Base-by-base conservation (phyloP, 2,797 vertebrate genomes). In the Novumbra hubbsi region DNA sequence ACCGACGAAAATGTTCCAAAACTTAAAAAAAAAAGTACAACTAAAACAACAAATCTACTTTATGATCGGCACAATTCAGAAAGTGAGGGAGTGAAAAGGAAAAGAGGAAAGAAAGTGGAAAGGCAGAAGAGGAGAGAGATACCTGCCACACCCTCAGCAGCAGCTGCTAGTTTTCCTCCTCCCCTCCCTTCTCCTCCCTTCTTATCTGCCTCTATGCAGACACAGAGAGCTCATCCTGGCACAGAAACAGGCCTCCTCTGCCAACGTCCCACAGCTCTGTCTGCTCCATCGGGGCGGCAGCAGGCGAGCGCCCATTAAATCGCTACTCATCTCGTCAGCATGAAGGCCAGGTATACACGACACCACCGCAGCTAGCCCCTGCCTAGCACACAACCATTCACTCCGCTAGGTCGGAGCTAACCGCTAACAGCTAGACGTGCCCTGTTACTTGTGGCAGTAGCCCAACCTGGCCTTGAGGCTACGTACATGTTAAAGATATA, bases 241-340 rank as follows among this genome's bases (percentile, higher is more conserved):
- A 85, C 73, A 12, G 65, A 14, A 81, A 52, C 21, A 9, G 24
- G 74, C 2, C 12, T 62, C 34, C 27, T 52, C 76, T 81, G 80
- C 87, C 83, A 83, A 76, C 71, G 60, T 49, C 86, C 78, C 74
- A 83, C 72, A 69, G 85, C 68, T 72, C 81, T 71, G 82, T 88
- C 87, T 91, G 86, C 78, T 87, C 78, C 81, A 75, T 79, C 77
- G 64, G 74, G 85, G 80, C 68, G 30, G 72, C 68, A 73, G 73
- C 72, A 73, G 63, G 17, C 27, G 63, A 21, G 62, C 28, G 11
- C 14, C 27, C 63, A 30, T 57, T 63, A 65, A 74, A 79, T 79
- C 34, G 76, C 48, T 15, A 45, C 75, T 79, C 77, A 75, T 77
- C 73, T 80, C 52, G 74, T 78, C 72, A 65, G 77, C 69, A 79